Evolutionary conservation across 2,888 invertebrate species (phyloP).

Genomic region (Brassicogethes aeneus): DNA sequence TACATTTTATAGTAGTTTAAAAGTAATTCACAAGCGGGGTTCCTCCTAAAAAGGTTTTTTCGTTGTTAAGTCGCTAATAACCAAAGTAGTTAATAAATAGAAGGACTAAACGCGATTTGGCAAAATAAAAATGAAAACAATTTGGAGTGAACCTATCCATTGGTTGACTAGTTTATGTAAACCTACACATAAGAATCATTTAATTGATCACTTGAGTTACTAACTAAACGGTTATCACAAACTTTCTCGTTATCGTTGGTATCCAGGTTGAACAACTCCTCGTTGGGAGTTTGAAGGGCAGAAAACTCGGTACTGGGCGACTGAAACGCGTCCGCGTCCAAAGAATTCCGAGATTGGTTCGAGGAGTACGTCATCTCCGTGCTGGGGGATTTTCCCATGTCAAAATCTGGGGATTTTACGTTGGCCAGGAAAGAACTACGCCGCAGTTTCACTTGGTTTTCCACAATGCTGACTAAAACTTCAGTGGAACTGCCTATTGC

Average conservation of each 20-base stretch:
- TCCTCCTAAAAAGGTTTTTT: no score
- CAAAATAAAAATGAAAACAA: no score
- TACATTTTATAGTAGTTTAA: no score
- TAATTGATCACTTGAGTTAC: neutral
- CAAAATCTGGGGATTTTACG: slow-evolving; percentile 27
- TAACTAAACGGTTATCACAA: slow-evolving; percentile 11
- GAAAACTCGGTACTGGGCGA: neutral
- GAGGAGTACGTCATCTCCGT: slow-evolving; percentile 33
- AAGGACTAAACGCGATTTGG: no score
- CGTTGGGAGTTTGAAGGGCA: slow-evolving; percentile 1
- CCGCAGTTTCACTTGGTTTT: slow-evolving; percentile 31
- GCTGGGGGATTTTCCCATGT: slow-evolving; percentile 30
- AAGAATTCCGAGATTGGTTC: slow-evolving; percentile 14
- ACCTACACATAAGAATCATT: neutral
- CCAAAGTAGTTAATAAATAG: no score
- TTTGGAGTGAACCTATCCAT: neutral
- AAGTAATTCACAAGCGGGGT: no score
- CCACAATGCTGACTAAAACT: slow-evolving; percentile 35
- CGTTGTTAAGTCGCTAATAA: no score
- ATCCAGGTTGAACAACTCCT: slow-evolving; percentile 7
- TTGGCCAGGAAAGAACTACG: slow-evolving; percentile 25
- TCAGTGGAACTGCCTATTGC: slow-evolving; percentile 37
- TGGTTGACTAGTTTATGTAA: neutral
- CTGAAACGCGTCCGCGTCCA: slow-evolving; percentile 1
- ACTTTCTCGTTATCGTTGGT: slow-evolving; percentile 12